Evolutionary conservation across 2,888 invertebrate genomes (phyloP), one percentile per base, ranked within the genome.

Genomic region (Theretra japonica): DNA sequence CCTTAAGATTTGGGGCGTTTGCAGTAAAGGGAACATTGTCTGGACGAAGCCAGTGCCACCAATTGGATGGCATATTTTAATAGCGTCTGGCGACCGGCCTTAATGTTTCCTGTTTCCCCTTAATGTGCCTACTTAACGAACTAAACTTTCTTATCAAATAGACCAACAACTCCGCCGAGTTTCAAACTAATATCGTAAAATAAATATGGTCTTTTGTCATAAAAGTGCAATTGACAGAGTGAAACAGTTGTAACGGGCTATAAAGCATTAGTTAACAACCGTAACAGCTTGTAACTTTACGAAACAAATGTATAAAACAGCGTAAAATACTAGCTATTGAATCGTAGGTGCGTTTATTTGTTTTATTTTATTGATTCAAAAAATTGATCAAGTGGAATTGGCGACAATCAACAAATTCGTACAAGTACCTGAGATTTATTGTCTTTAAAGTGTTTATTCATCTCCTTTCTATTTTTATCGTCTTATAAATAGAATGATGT

Each of bases 91-190:
- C 91, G 88, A 83, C 83, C 87, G 83, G 90, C 88, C 88, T 86
- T 89, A 92, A 93, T 90, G 91, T 92, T 91, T 92, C 92, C 92
- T 91, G 92, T 90, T 90, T 86, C 87, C 84, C 87, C 89, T 87
- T 92, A 93, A 93, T 92, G 93, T 92, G 88, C 88, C 92, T 91
- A 92, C 91, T 92, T 92, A 93, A 91, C 89, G 86, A 92, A 92
- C 90, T 90, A 88, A 92, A 93, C 89, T 92, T 92, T 93, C 91
- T 92, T 93, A 93, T 93, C 92, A 85, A 86, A 87, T 88, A 86
- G 87, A 90, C 90, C 88, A 84, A 91, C 89, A 89, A 88, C 88
- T 79, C 85, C 80, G 82, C 79, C 73, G 80, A 88, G 85, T 86
- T 88, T 82, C 82, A 80, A 87, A 88, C 84, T 88, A 86, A 87